A percentile compares a stretch with the other conserved stretches of the same genome.
Evolutionary conservation across 2,888 invertebrate genomes (phyloP).

Genomic region (Elmis aenea): DNA sequence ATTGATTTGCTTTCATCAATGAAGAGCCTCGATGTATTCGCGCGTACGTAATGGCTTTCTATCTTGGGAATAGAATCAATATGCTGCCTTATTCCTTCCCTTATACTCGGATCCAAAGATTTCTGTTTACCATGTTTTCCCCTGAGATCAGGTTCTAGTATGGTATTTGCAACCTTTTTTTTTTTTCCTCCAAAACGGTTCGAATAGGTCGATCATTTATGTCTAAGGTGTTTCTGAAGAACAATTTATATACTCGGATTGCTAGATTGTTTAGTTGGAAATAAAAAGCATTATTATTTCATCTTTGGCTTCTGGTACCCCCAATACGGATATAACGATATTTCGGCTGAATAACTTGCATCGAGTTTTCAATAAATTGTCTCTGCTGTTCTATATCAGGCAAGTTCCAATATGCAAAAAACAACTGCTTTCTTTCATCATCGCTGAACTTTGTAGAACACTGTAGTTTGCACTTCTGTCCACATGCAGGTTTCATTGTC

Average conservation of each 20-base stretch:
- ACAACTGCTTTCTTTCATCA: constrained; percentile 2
- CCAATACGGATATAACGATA: constrained; percentile 1
- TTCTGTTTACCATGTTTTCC: constrained; percentile 26
- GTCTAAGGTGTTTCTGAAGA: constrained; percentile 2
- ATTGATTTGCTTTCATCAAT: constrained; percentile 28
- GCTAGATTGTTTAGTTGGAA: background rate
- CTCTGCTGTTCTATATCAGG: constrained; percentile 2
- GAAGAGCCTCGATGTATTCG: constrained; percentile 23
- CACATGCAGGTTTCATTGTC: constrained; percentile 2
- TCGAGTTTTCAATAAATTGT: constrained; percentile 1
- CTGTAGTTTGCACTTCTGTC: constrained; percentile 6
- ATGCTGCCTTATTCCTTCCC: background rate
- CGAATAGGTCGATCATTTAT: constrained; percentile 5
- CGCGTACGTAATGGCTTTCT: constrained; percentile 28
- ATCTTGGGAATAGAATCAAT: constrained; percentile 8
- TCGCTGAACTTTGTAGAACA: constrained; percentile 5
- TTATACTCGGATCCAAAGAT: background rate
- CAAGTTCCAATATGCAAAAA: constrained; percentile 7
- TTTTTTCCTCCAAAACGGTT: no score
- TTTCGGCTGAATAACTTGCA: background rate
- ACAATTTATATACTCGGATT: constrained; percentile 1
- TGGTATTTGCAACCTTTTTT: no score
- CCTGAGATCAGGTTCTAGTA: constrained; percentile 25
- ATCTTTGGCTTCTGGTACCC: background rate
- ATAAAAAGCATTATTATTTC: constrained; percentile 3